Evolutionary conservation across 1,140 invertebrate species (phyloP).

Genomic region (Callitettix versicolor): DNA sequence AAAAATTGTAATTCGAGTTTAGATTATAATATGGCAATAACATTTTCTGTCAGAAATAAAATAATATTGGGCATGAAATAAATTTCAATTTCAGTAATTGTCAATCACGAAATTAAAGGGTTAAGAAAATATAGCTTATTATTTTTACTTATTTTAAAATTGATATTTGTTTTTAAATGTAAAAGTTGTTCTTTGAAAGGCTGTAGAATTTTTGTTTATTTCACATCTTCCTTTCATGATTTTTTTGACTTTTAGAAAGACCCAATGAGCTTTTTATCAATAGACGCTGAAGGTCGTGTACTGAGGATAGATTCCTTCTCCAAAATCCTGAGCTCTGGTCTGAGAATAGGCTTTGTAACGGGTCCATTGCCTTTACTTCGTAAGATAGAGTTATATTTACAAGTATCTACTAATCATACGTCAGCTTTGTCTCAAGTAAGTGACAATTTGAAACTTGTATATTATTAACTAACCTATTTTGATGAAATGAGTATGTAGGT

Average conservation of each 20-base stretch:
- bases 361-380: constrained; percentile 51
- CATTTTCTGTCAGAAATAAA: no score
- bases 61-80: no score
- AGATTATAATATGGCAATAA: no score
- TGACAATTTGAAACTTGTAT: not conserved
- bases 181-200: no score
- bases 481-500: not conserved
- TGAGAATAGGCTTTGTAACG: constrained; percentile 58
- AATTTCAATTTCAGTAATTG: no score
- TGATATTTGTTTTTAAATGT: no score
- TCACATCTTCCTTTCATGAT: no score
- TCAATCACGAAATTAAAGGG: no score
- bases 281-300: constrained; percentile 66
- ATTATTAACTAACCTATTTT: constrained; percentile 5
- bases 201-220: no score
- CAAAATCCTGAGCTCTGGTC: constrained; percentile 62
- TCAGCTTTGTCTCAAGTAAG: constrained; percentile 61
- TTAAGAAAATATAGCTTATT: no score
- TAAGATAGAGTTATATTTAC: constrained; percentile 55
- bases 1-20: no score
- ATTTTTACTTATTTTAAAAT: no score
- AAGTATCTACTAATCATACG: constrained; percentile 59
- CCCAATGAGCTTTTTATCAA: constrained; percentile 57
- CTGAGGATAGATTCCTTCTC: constrained; percentile 70
- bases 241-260: constrained; percentile 40